Conservation (phyloP, 2,113 vertebrate species). For the Sitta europaea region DNA sequence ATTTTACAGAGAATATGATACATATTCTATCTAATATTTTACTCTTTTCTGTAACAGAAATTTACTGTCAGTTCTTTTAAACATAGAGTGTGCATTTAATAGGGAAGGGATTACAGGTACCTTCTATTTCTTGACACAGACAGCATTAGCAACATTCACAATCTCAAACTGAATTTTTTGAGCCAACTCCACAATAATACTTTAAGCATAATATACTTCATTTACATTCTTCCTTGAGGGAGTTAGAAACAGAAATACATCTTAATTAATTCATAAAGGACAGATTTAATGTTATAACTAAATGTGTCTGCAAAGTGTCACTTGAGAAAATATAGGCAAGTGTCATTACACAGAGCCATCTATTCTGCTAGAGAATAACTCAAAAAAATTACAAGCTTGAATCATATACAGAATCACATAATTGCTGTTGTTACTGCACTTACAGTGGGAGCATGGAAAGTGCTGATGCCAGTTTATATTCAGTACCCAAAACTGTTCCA, state of each 20-base stretch:
- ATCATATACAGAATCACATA: neutral
- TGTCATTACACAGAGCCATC: constrained; percentile 20
- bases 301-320: constrained; percentile 10
- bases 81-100: neutral
- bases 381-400: neutral
- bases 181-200: neutral
- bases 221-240: neutral
- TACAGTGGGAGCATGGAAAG: neutral
- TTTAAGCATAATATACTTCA: neutral
- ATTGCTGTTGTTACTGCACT: neutral
- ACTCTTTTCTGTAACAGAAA: neutral
- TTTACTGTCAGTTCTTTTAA: neutral
- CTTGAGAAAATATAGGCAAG: constrained; percentile 28
- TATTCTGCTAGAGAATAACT: constrained; percentile 13
- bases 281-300: constrained; percentile 30
- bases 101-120: neutral
- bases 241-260: neutral
- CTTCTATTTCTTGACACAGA: neutral
- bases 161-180: neutral
- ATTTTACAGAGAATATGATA: neutral
- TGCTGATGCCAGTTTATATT: constrained; percentile 19
- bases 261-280: constrained; percentile 54
- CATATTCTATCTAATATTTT: neutral
- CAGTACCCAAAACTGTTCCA: constrained; percentile 38
- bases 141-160: neutral